phyloP scores from a whole-genome alignment of 1,140 invertebrate species.

The Ceratina calcarata region DNA sequence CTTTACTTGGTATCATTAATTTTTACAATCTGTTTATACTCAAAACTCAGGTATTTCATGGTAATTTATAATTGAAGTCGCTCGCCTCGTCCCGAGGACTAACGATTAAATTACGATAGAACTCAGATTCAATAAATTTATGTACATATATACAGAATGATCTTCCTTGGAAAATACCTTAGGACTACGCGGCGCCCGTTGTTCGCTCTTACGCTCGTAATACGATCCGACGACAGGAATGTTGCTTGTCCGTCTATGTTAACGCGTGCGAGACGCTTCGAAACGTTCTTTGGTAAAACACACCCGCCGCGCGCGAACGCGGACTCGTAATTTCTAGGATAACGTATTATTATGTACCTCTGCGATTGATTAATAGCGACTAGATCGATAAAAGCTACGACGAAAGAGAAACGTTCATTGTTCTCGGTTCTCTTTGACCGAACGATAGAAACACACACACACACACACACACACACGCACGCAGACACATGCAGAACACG shows the following conservation, averaged over 20 bases:
- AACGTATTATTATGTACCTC: constrained; percentile 44
- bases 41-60: too few relatives aligned
- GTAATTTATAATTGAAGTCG: too few relatives aligned
- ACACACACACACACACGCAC: constrained; percentile 31
- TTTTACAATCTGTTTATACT: too few relatives aligned
- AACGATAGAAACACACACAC: constrained; percentile 47
- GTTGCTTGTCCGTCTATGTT: constrained; percentile 37
- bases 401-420: constrained; percentile 45
- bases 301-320: constrained; percentile 53
- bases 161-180: constrained; percentile 51
- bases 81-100: constrained; percentile 35
- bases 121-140: constrained; percentile 37
- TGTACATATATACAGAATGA: constrained; percentile 72
- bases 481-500: background rate
- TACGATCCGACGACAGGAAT: constrained; percentile 68
- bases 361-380: constrained; percentile 67
- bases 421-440: background rate
- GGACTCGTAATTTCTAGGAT: constrained; percentile 50
- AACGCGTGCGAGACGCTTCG: constrained; percentile 50
- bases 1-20: too few relatives aligned
- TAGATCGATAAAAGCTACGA: constrained; percentile 68
- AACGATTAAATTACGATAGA: constrained; percentile 54
- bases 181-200: background rate
- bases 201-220: background rate
- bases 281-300: constrained; percentile 62